These are phyloP conservation scores for Ianthella basta DNA, from an alignment of 37 sponge, comb jelly and placozoan species.

Conservation along the genomic window DNA sequence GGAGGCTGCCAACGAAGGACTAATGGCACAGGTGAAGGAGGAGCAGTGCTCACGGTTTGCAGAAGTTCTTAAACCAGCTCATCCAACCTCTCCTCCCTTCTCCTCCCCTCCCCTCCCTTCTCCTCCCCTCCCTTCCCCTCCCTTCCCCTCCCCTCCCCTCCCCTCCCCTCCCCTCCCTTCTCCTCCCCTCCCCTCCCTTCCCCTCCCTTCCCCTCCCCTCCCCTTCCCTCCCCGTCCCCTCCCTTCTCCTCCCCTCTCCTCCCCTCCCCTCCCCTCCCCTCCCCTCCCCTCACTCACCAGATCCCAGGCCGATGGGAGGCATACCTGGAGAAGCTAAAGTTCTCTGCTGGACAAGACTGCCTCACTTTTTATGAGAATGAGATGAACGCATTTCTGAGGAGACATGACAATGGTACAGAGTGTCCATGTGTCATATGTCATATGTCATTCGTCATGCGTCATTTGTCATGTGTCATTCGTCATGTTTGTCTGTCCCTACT, in stretches of 20 bases:
- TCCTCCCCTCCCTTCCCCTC: background rate
- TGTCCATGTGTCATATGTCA: background rate
- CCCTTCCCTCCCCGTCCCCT: no score
- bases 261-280: background rate
- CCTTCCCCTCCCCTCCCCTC: background rate
- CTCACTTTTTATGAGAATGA: conserved; percentile 82
- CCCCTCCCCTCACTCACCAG: conserved; percentile 10
- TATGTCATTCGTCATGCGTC: background rate
- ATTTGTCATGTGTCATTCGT: background rate
- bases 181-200: background rate
- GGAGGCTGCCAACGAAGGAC: conserved; percentile 90
- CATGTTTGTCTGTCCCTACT: background rate
- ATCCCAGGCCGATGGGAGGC: conserved; percentile 81
- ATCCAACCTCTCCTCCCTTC: no score
- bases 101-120: background rate
- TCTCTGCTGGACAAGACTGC: conserved; percentile 75
- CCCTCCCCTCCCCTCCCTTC: background rate
- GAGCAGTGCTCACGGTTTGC: no score
- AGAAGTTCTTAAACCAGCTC: no score
- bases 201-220: background rate
- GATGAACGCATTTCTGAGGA: conserved; percentile 45
- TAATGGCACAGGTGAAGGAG: conserved; percentile 75
- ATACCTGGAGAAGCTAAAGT: conserved; percentile 69
- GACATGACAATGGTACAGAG: conserved; percentile 46
- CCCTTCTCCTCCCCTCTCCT: background rate